Evolutionary conservation across 2,113 vertebrate genomes (phyloP), one percentile per base, ranked within the genome.

Genomic region (Mixornis gularis): DNA sequence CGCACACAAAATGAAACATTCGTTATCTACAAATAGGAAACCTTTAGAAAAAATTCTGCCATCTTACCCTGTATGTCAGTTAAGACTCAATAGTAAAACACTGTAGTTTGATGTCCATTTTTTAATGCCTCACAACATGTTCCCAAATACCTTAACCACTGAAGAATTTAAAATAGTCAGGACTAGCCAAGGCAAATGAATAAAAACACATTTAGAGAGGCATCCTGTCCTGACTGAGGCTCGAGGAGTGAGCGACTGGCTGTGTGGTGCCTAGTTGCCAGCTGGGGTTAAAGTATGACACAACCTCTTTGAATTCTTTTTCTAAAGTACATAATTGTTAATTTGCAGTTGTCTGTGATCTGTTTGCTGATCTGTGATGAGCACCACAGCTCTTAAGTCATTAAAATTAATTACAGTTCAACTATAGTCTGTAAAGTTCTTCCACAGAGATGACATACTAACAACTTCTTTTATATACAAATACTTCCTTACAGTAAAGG

Each of bases 321-420:
- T 38, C 46, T 77, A 7, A 82, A 70, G 59, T 85, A 89, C 17
- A 3, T 79, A 89, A 74, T 68, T 30, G n/a, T 76, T 86, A 74
- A 84, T 84, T 79, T 84, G 69, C 80, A 94, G 84, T 34, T 79
- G 38, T 36, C 55, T 87, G 59, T 77, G 63, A 95, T 87, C 58
- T 87, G 32, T 72, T 84, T 87, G 59, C 36, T 85, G 41, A 91
- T 90, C 60, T 73, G 32, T 16, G 41, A 86, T 62, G 51, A 87
- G 34, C 49, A 72, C 9, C 12, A 6, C 32, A 72, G 62, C 49
- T 58, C 78, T 76, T 34, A 46, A 46, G 12, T 79, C 58, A 85
- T 79, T 93, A 90, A 79, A 90, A 85, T 74, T 79, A 91, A 84
- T 92, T 92, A 72, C 36, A 89, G 65, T 82, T 89, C 53, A 84